phyloP scores from a whole-genome alignment of 2,888 invertebrate genomes.

The Pteria penguin region DNA sequence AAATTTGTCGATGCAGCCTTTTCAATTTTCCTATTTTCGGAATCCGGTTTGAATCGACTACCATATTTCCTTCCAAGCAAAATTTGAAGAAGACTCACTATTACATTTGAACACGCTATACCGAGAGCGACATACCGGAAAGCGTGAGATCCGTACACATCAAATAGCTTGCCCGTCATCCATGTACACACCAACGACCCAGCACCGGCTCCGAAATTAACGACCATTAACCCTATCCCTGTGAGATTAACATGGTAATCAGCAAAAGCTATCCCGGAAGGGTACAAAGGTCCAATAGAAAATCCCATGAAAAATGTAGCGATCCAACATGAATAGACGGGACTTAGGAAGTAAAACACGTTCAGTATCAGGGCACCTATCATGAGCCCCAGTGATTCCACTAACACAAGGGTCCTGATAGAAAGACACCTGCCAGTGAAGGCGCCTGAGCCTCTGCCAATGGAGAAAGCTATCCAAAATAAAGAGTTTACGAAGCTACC shows the following conservation, averaged over 20 bases:
- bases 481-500: constrained; percentile 59
- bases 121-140: constrained; percentile 46
- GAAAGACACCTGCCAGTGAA: constrained; percentile 51
- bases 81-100: not conserved
- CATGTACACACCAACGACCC: constrained; percentile 56
- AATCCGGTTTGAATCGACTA: too few species aligned
- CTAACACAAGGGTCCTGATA: constrained; percentile 48
- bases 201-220: constrained; percentile 49
- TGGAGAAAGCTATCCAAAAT: constrained; percentile 62
- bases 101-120: not conserved
- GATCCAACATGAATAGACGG: constrained; percentile 52
- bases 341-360: constrained; percentile 42
- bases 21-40: too few species aligned
- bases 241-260: constrained; percentile 60
- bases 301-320: constrained; percentile 49
- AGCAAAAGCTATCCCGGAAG: constrained; percentile 60
- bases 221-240: constrained; percentile 54
- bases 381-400: constrained; percentile 45
- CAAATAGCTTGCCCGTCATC: constrained; percentile 56
- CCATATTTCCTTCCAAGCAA: not conserved
- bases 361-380: constrained; percentile 44
- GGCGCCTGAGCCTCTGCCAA: constrained; percentile 55
- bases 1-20: too few species aligned
- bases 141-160: constrained; percentile 46
- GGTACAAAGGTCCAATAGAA: constrained; percentile 57